These are phyloP conservation scores for Pelmatolapia mariae DNA, from an alignment of 2,113 vertebrate species.

Conservation along the genomic window DNA sequence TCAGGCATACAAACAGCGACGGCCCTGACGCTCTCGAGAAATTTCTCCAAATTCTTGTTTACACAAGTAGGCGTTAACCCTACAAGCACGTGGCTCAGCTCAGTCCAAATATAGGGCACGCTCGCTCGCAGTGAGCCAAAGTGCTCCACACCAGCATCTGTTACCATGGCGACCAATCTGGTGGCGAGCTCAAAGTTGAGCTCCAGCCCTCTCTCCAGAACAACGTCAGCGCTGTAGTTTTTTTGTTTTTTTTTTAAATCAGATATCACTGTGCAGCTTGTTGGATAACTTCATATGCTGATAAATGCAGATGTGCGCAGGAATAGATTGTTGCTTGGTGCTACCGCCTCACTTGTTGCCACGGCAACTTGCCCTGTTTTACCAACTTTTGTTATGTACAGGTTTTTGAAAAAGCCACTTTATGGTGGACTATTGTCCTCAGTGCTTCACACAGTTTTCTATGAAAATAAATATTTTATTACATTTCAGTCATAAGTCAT, in stretches of 20 bases:
- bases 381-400: neutral
- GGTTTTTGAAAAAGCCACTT: neutral
- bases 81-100: constrained; percentile 48
- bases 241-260: neutral
- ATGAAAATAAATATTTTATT: neutral
- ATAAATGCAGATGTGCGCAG: neutral
- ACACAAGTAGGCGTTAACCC: constrained; percentile 57
- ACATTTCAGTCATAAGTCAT: neutral
- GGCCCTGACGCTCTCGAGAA: neutral
- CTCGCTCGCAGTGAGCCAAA: constrained; percentile 39
- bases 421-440: neutral
- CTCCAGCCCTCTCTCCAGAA: constrained; percentile 6
- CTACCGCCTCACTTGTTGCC: neutral
- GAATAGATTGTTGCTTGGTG: neutral
- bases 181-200: constrained; percentile 51
- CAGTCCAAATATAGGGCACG: constrained; percentile 61
- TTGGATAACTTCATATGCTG: constrained; percentile 4
- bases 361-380: neutral
- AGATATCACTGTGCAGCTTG: neutral
- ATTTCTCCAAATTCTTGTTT: constrained; percentile 37
- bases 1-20: neutral
- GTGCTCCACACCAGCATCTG: constrained; percentile 56
- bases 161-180: constrained; percentile 55
- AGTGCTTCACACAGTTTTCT: neutral
- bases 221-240: neutral